These are phyloP conservation scores for Promerops cafer DNA, from an alignment of 2,113 vertebrate species.

Conservation along the genomic window DNA sequence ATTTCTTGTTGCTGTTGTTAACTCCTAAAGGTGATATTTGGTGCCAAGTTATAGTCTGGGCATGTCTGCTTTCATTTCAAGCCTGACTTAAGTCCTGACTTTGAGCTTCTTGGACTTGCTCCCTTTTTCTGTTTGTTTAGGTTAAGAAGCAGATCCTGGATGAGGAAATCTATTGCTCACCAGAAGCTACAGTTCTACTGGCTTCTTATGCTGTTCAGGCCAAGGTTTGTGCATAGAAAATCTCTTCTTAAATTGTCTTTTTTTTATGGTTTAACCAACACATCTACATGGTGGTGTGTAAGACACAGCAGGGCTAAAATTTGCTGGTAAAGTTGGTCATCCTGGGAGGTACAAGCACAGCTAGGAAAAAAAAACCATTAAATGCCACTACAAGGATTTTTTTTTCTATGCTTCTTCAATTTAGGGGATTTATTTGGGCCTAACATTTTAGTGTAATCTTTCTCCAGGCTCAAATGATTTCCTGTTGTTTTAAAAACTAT, in stretches of 20 bases:
- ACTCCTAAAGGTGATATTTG: background rate
- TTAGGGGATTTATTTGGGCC: background rate
- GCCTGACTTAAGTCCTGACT: background rate
- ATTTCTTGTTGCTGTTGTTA: background rate
- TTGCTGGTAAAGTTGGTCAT: background rate
- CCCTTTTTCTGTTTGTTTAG: slow-evolving; percentile 51
- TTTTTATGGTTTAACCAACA: background rate
- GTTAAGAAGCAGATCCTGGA: slow-evolving; percentile 94
- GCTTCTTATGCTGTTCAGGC: slow-evolving; percentile 92
- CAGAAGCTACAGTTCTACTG: slow-evolving; percentile 87
- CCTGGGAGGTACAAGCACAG: background rate
- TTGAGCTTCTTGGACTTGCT: background rate
- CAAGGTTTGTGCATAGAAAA: slow-evolving; percentile 77
- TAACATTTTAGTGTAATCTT: background rate
- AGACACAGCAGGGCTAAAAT: background rate
- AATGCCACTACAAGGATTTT: background rate
- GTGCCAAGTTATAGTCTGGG: slow-evolving; percentile 23
- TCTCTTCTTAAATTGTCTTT: background rate
- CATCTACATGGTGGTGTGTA: background rate
- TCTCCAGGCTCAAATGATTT: background rate
- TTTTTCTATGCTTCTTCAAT: background rate
- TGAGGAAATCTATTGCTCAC: slow-evolving; percentile 92
- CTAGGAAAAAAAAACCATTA: background rate
- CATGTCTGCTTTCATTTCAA: slow-evolving; percentile 10
- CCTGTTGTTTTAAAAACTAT: background rate